These are phyloP conservation scores for Trachops cirrhosus DNA, from an alignment of 2,797 vertebrate species.

Conservation along the genomic window DNA sequence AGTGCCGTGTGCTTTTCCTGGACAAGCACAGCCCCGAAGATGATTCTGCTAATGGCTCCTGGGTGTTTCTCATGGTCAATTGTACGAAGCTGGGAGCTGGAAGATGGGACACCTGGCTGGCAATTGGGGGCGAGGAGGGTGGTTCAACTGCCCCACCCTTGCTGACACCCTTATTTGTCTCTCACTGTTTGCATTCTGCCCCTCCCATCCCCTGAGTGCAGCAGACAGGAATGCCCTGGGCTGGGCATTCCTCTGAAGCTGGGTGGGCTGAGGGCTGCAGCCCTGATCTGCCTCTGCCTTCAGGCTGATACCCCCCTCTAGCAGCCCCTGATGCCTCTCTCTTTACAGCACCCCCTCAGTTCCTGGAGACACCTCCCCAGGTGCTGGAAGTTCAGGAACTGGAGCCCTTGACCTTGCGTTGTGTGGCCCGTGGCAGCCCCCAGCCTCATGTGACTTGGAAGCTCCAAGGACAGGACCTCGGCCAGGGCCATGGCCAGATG, in stretches of 20 bases:
- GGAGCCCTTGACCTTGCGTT: constrained; percentile 89
- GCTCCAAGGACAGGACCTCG: constrained; percentile 85
- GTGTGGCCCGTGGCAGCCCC: constrained; percentile 92
- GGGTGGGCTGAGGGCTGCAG: background rate
- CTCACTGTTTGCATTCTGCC: background rate
- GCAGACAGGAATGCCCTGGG: background rate
- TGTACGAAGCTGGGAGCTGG: constrained; percentile 81
- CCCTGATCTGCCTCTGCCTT: background rate
- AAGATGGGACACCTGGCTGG: background rate
- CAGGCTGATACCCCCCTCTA: background rate
- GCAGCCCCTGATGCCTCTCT: background rate
- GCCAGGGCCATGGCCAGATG: constrained; percentile 84
- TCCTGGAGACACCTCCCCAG: constrained; percentile 90
- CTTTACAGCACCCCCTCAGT: constrained; percentile 90
- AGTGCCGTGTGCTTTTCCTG: constrained; percentile 95
- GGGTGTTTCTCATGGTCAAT: constrained; percentile 96
- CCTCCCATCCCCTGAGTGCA: background rate
- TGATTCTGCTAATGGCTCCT: constrained; percentile 94
- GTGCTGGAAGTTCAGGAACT: constrained; percentile 90
- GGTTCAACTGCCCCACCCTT: background rate
- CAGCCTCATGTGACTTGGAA: constrained; percentile 92
- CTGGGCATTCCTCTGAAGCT: background rate
- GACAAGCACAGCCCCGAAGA: constrained; percentile 89
- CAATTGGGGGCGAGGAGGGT: background rate
- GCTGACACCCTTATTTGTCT: background rate